Conservation (phyloP, 2,113 vertebrate species). For the Rhinoderma darwinii region DNA sequence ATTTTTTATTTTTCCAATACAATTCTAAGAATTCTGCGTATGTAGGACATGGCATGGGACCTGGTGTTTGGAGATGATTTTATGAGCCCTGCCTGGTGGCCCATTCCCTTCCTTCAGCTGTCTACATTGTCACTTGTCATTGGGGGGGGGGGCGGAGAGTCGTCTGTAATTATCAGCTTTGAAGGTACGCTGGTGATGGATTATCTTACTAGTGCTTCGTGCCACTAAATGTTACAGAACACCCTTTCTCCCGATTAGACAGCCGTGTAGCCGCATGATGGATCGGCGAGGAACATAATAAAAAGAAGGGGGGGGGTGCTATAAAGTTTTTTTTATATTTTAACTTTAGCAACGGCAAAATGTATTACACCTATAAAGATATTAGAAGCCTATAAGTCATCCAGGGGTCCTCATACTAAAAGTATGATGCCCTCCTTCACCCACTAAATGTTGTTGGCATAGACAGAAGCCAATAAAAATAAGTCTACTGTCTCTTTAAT, state of each 20-base stretch:
- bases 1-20: too few relatives aligned
- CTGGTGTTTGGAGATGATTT: not conserved
- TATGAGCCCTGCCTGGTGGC: not conserved
- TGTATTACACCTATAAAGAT: not conserved
- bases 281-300: not conserved
- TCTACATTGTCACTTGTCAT: conserved; percentile 39
- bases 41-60: not conserved
- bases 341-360: not conserved
- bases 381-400: not conserved
- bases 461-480: not conserved
- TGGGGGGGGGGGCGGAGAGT: not conserved
- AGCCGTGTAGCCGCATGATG: not conserved
- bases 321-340: not conserved
- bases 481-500: not conserved
- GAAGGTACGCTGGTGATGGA: not conserved
- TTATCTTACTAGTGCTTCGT: not conserved
- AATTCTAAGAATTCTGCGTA: not conserved
- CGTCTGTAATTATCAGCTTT: not conserved
- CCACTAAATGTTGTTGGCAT: not conserved
- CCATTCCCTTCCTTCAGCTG: conserved; percentile 31
- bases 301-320: not conserved
- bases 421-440: too few relatives aligned
- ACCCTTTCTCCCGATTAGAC: not conserved
- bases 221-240: conserved; percentile 23
- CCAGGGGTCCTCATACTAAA: too few relatives aligned